Evolutionary conservation across 2,888 invertebrate genomes (phyloP).

Genomic region (Phytoseiulus persimilis): DNA sequence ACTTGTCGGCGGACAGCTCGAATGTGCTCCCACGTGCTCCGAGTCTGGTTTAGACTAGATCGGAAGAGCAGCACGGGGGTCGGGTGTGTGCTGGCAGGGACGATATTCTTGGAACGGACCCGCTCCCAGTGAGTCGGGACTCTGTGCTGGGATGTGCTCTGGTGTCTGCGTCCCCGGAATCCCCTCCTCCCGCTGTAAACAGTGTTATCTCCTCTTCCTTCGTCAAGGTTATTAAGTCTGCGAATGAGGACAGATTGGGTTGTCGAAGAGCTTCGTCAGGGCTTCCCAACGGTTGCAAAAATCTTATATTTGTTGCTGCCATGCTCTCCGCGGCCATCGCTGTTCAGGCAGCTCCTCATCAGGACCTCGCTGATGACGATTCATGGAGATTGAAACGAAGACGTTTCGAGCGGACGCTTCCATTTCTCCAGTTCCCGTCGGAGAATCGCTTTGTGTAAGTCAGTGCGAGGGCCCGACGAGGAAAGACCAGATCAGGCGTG

Average conservation of each 20-base stretch:
- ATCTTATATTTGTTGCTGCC: neutral
- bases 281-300: slow-evolving; percentile 5
- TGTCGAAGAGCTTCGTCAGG: neutral
- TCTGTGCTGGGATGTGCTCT: no score
- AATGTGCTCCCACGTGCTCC: no score
- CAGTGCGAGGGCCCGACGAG: neutral
- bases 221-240: slow-evolving; percentile 5
- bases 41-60: no score
- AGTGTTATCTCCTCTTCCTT: neutral
- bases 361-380: neutral
- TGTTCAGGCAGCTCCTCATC: neutral
- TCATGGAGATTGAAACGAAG: neutral
- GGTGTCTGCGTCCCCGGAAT: no score
- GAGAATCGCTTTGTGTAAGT: neutral
- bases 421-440: neutral
- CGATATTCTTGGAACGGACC: no score
- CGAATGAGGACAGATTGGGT: neutral
- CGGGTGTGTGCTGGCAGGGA: no score
- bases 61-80: no score
- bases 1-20: no score
- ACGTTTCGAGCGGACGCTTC: neutral
- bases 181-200: neutral
- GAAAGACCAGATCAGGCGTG: neutral
- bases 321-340: neutral
- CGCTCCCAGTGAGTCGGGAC: no score